These are phyloP conservation scores for Aelia acuminata DNA, from an alignment of 2,888 invertebrate genomes.

Conservation along the genomic window DNA sequence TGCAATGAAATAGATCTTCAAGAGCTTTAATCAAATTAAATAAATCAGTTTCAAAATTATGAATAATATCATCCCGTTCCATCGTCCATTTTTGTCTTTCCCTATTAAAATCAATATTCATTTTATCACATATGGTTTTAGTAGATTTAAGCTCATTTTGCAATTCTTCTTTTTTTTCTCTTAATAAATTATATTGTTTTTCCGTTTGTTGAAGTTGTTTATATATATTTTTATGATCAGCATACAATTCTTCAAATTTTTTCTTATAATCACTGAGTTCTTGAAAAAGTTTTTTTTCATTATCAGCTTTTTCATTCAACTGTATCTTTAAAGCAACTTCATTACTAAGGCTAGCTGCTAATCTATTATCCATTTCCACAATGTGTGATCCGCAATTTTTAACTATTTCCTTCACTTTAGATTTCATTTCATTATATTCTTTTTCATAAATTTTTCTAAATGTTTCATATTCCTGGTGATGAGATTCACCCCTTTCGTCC, in stretches of 20 bases:
- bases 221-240: slow-evolving; percentile 24
- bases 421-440: slow-evolving; percentile 56
- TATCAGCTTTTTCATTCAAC: slow-evolving; percentile 5
- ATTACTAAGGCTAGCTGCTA: slow-evolving; percentile 41
- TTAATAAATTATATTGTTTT: not conserved
- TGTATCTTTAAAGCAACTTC: slow-evolving; percentile 53
- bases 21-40: slow-evolving; percentile 53
- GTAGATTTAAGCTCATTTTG: not conserved
- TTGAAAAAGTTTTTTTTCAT: slow-evolving; percentile 50
- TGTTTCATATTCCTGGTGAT: slow-evolving; percentile 58
- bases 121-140: slow-evolving; percentile 14
- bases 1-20: slow-evolving; percentile 30
- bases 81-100: not conserved
- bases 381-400: slow-evolving; percentile 14
- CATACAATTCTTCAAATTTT: not conserved
- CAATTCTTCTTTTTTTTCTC: slow-evolving; percentile 37
- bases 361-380: slow-evolving; percentile 47
- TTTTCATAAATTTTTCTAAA: slow-evolving; percentile 53
- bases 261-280: slow-evolving; percentile 30
- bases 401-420: slow-evolving; percentile 38
- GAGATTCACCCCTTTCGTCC: slow-evolving; percentile 52
- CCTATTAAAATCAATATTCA: slow-evolving; percentile 41
- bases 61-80: slow-evolving; percentile 16
- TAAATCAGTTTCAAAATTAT: slow-evolving; percentile 57
- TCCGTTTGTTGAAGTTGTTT: slow-evolving; percentile 8